These are phyloP conservation scores for Eulemur rufifrons DNA, from an alignment of 2,113 vertebrate species.

Conservation along the genomic window DNA sequence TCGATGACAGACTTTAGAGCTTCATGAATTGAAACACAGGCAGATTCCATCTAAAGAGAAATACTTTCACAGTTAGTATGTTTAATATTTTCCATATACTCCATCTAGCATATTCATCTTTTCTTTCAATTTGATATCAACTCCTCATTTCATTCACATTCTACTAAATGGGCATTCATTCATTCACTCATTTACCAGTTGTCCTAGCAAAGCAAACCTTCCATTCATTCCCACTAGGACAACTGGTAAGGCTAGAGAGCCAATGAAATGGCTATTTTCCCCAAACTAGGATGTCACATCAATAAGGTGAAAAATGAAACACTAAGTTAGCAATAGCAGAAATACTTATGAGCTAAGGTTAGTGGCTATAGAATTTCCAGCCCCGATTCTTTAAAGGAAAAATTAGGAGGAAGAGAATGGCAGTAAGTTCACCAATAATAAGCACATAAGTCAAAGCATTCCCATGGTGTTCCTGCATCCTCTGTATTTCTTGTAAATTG, in stretches of 20 bases:
- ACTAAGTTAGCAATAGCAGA: background rate
- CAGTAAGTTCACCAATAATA: background rate
- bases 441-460: background rate
- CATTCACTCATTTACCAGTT: background rate
- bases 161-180: background rate
- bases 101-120: background rate
- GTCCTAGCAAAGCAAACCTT: background rate
- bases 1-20: constrained; percentile 98
- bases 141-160: background rate
- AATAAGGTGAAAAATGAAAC: background rate
- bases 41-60: constrained; percentile 94
- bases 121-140: background rate
- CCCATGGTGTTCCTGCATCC: background rate
- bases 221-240: background rate
- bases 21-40: constrained; percentile 98
- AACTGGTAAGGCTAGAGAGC: background rate
- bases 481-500: background rate
- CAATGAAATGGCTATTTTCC: background rate
- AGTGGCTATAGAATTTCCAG: background rate
- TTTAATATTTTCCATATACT: background rate
- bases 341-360: background rate
- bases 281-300: too few species aligned
- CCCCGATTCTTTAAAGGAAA: background rate
- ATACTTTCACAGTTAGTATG: constrained; percentile 52
- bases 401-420: background rate